Base-by-base conservation (phyloP, 2,888 invertebrate species). In the Drosophila rellima region DNA sequence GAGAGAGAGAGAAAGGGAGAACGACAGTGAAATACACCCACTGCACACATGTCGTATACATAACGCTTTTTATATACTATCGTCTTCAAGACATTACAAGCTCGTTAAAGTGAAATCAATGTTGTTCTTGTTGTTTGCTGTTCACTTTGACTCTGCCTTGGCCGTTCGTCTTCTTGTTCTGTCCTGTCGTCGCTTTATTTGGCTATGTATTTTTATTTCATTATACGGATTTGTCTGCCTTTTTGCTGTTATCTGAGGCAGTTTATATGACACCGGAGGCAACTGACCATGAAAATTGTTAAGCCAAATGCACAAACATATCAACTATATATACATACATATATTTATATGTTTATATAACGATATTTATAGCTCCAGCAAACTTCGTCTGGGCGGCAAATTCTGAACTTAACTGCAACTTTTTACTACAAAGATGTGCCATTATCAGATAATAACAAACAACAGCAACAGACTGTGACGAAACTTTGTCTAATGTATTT, bases 31-130 rank as follows among this genome's bases (percentile, higher is more conserved):
- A 39, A 47, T 42, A 50, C 60, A 54, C 40, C 66, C 62, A 64
- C 61, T 50, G 62, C 66, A 72, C 80, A 81, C 81, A 81, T 81
- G 85, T 82, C 84, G 75, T 82, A 82, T 84, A 84, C 85, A 82
- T 84, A 87, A 86, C 71, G 82, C 71, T 74, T 68, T 87, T 85
- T 83, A 82, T 87, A 82, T 87, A 87, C 88, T 87, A 82, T 76
- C 77, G 72, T 74, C 88, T 82, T 82, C 54, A 70, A 76, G 88
- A 84, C 88, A 85, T 88, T 85, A 88, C 84, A 88, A 85, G 88
- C 84, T 85, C 84, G 84, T 85, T 85, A 85, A 85, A 85, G 86
- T 88, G 83, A 88, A 88, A 85, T 85, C 85, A 88, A 85, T 85
- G 85, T 86, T 80, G 81, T 74, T 84, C 59, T 74, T 80, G 68